Evolutionary conservation across 2,888 invertebrate genomes (phyloP).

Genomic region (Hypercompe scribonia): DNA sequence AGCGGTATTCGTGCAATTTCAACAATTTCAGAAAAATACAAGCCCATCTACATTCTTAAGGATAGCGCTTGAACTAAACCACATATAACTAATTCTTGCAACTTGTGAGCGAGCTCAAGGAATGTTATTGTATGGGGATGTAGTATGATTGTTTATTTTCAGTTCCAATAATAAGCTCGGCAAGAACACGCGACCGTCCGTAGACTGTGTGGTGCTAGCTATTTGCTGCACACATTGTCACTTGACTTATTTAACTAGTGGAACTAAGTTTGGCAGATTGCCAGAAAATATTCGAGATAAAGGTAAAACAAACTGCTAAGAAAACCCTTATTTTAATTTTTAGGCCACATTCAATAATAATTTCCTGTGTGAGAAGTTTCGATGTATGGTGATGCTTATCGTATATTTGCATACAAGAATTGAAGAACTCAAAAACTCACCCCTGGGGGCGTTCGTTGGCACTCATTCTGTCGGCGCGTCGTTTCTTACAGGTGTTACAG

Average conservation of each 20-base stretch:
- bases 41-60: neutral
- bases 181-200: slow-evolving; percentile 30
- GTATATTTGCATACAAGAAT: slow-evolving; percentile 4
- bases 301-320: neutral
- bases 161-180: slow-evolving; percentile 52
- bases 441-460: slow-evolving; percentile 77
- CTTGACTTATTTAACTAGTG: slow-evolving; percentile 9
- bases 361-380: neutral
- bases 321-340: neutral
- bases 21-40: neutral
- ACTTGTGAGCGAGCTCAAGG: slow-evolving; percentile 28
- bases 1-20: neutral
- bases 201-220: slow-evolving; percentile 51
- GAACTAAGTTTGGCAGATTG: neutral
- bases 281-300: neutral
- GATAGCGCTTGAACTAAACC: neutral
- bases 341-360: neutral
- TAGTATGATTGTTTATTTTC: slow-evolving; percentile 50
- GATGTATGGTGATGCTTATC: neutral
- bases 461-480: slow-evolving; percentile 79
- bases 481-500: slow-evolving; percentile 81
- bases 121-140: slow-evolving; percentile 46
- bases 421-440: slow-evolving; percentile 60
- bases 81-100: slow-evolving; percentile 14
- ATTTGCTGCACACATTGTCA: slow-evolving; percentile 15